Base-by-base conservation (phyloP, 2,113 vertebrate species). In the Ellobius talpinus region DNA sequence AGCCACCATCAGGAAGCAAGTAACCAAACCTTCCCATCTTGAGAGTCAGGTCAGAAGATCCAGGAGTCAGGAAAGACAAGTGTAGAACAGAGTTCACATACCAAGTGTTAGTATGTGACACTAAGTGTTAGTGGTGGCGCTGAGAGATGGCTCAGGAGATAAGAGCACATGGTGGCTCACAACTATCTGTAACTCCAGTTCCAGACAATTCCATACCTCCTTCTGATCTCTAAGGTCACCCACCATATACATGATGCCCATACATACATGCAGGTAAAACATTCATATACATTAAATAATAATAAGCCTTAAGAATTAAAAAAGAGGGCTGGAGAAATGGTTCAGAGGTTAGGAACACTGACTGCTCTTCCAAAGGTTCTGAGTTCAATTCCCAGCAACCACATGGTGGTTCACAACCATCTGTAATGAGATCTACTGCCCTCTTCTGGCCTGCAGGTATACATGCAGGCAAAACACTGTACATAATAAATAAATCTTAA, bases 1-100 rank as follows among this genome's bases (percentile, higher is more conserved):
- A 36, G 50, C 50, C 31, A 79, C 47, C 31, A 52, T 52, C 47
- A 79, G 77, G 31, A 36, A 52, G 14, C 77, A 79, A 52, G 45
- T 79, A 88, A 92, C 50, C 6, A 78, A 85, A 58, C 85, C 55
- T 79, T 92, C 94, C 86, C 61, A 91, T 82, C n/a, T 95, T 45
- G 82, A 47, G 81, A 33, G 31, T 36, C 47, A 11, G 63, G 45
- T 86, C 42, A n/a, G 82, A 94, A 72, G 66, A 76, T 81, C 21
- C 3, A 90, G 73, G 10, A 19, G 0, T 63, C 61, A 55, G 55
- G 66, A 90, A 90, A 52, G 74, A 63, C 16, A 50, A 63, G 7
- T 74, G 4, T 63, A 89, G 61, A 87, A 91, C 5, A 58, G 85
- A 78, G 26, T 33, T 79, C 3, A 74, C 50, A 14, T 23, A 21